Base-by-base conservation (phyloP, 2,797 vertebrate genomes). In the Peromyscus eremicus region DNA sequence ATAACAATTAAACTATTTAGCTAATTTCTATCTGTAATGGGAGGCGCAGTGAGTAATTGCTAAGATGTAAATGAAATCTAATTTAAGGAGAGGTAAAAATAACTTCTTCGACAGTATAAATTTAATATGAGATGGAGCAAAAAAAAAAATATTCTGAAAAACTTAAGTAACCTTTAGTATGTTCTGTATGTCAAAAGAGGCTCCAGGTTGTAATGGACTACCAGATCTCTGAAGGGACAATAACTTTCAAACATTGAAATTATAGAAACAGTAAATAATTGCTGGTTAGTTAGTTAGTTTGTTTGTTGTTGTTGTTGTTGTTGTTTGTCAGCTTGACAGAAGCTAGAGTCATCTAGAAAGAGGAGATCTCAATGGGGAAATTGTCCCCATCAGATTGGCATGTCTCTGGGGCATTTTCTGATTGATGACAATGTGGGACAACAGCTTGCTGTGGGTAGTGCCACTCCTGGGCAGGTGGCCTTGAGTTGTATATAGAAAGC, bases 21-120 rank as follows among this genome's bases (percentile, higher is more conserved):
- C 70, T 85, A 91, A 81, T 79, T 91, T 94, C 62, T 79, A 2
- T 93, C 43, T 55, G 75, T 40, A 93, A 91, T 62, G 19, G 2
- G 57, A 49, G 9, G 25, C 10, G 76, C 73, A n/a, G 32, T 52
- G 43, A 75, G 14, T 89, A 89, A 93, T 37, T 91, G 21, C 76
- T 89, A 71, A 85, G 55, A 93, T 89, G 32, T 40, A 95, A 52
- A 55, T 84, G 52, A 96, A 82, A 82, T 46, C 11, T 66, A 89
- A 91, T 95, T 94, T 97, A 88, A 92, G 57, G 73, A 88, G 57
- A 94, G 2, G 8, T 70, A 94, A 90, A 94, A 88, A n/a, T 81
- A 87, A 83, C 55, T 76, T 82, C 6, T 79, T 84, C 88, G 12
- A 81, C 94, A 80, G 92, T 57, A 77, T 13, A 90, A 32, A 84